Evolutionary conservation across 1,140 invertebrate genomes (phyloP).

Genomic region (Wiebesia pumilae): DNA sequence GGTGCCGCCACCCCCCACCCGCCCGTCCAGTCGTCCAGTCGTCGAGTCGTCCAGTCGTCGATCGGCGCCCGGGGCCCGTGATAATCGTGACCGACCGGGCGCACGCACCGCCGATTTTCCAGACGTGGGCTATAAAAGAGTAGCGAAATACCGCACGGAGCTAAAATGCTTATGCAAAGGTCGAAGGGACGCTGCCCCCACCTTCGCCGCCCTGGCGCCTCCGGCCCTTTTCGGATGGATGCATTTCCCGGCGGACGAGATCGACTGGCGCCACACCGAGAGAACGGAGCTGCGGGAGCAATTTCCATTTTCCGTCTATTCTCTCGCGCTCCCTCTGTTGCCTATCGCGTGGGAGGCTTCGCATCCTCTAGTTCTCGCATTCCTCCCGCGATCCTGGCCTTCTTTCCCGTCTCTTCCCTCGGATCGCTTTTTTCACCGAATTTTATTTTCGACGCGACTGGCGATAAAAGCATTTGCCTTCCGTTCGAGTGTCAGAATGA

Average conservation of each 20-base stretch:
- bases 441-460: background rate
- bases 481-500: background rate
- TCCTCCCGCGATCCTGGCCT: constrained; percentile 44
- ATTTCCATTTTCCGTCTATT: constrained; percentile 39
- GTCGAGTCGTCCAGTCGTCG: too few relatives aligned
- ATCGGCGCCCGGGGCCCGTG: background rate
- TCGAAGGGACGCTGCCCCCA: constrained; percentile 14
- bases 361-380: constrained; percentile 63
- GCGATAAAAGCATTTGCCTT: constrained; percentile 14
- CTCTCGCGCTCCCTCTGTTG: background rate
- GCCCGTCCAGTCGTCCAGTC: too few relatives aligned
- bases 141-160: too few relatives aligned
- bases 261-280: background rate
- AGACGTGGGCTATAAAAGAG: background rate
- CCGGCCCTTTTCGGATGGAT: constrained; percentile 46
- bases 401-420: constrained; percentile 21
- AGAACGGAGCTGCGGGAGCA: constrained; percentile 28
- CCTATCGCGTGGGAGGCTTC: constrained; percentile 65
- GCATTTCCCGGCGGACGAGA: background rate
- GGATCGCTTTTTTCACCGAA: constrained; percentile 7
- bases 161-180: constrained; percentile 21
- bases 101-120: constrained; percentile 37
- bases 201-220: constrained; percentile 27
- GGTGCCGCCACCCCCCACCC: background rate
- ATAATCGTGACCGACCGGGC: constrained; percentile 3